A percentile compares a stretch with the other conserved stretches of the same genome.
Conservation (phyloP, 2,888 invertebrate species). For the Thymelicus acteon region DNA sequence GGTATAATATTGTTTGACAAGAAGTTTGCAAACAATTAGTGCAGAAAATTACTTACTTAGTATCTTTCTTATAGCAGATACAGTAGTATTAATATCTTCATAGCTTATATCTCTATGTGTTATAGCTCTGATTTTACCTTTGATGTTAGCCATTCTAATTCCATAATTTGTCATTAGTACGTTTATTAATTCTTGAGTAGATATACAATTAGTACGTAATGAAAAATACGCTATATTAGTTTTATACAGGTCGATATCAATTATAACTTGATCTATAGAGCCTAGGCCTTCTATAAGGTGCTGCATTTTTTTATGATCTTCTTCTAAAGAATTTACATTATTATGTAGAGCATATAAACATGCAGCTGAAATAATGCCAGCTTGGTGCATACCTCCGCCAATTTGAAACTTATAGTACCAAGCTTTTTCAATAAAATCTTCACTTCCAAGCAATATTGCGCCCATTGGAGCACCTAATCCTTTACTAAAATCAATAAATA, state of each 20-base stretch:
- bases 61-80: no score
- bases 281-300: conserved; percentile 1
- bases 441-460: conserved; percentile 1
- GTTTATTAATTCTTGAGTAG: conserved; percentile 1
- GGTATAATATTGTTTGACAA: conserved; percentile 1
- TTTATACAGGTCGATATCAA: conserved; percentile 1
- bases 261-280: conserved; percentile 1
- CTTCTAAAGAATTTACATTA: conserved; percentile 1
- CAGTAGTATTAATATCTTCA: background rate
- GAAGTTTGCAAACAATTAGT: conserved; percentile 1
- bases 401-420: conserved; percentile 1
- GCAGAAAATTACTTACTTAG: conserved; percentile 1
- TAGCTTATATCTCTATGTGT: conserved; percentile 1
- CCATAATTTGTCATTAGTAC: conserved; percentile 1
- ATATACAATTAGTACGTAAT: conserved; percentile 1
- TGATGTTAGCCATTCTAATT: conserved; percentile 1
- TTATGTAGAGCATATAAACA: conserved; percentile 1
- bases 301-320: conserved; percentile 1
- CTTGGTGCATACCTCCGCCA: conserved; percentile 1
- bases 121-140: conserved; percentile 1
- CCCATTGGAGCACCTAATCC: conserved; percentile 1
- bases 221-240: conserved; percentile 1
- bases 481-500: conserved; percentile 1
- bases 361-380: conserved; percentile 1
- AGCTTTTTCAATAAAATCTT: conserved; percentile 1